Evolutionary conservation across 1,140 invertebrate genomes (phyloP).

Genomic region (Apis mellifera): Amel_HAv3.1 CM009934.2:10559501-10560000

Average conservation of each 20-base stretch:
- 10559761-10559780: background rate
- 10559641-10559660: slow-evolving; percentile 67
- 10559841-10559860: background rate
- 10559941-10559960: no score
- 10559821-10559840: background rate
- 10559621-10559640: slow-evolving; percentile 63
- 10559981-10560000: background rate
- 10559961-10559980: no score
- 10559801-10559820: background rate
- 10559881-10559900: no score
- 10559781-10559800: background rate
- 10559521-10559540: background rate
- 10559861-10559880: slow-evolving; percentile 17
- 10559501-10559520: background rate
- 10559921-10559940: no score
- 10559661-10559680: slow-evolving; percentile 74
- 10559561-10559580: background rate
- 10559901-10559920: no score
- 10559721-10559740: slow-evolving; percentile 64
- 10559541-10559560: background rate
- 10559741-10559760: slow-evolving; percentile 44
- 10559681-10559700: slow-evolving; percentile 66
- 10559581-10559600: slow-evolving; percentile 43
- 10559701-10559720: slow-evolving; percentile 61
- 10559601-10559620: slow-evolving; percentile 69